These are phyloP conservation scores for Zootermopsis nevadensis DNA, from an alignment of 2,888 invertebrate species.

Conservation along the genomic window DNA sequence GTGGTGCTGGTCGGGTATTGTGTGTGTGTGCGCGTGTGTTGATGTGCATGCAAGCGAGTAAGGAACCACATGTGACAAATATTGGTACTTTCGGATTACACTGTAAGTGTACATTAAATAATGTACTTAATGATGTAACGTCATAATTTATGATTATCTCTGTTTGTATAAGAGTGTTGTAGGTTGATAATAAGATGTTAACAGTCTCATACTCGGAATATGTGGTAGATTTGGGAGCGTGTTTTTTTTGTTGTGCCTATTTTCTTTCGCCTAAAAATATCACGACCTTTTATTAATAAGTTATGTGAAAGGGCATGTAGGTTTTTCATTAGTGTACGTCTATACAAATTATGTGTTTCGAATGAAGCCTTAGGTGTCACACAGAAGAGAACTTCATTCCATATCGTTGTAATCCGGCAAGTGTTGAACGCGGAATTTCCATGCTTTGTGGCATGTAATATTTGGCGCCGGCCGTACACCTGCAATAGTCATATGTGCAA, in stretches of 20 bases:
- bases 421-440: slow-evolving; percentile 16
- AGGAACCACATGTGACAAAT: slow-evolving; percentile 50
- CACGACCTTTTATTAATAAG: slow-evolving; percentile 47
- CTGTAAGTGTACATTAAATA: slow-evolving; percentile 39
- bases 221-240: slow-evolving; percentile 39
- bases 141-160: not conserved
- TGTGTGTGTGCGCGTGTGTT: slow-evolving; percentile 40
- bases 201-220: slow-evolving; percentile 12
- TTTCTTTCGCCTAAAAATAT: slow-evolving; percentile 53
- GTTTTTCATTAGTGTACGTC: not conserved
- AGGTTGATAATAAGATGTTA: not conserved
- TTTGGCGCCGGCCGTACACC: slow-evolving; percentile 36
- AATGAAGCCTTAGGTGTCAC: not conserved
- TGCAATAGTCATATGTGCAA: not conserved
- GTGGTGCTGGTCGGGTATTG: not conserved
- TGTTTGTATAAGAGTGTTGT: not conserved
- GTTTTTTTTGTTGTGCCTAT: slow-evolving; percentile 47
- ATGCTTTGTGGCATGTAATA: slow-evolving; percentile 25
- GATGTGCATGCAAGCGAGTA: slow-evolving; percentile 42
- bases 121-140: slow-evolving; percentile 10
- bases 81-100: slow-evolving; percentile 49
- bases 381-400: not conserved
- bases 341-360: slow-evolving; percentile 2
- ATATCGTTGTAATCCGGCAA: slow-evolving; percentile 11
- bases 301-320: slow-evolving; percentile 37